phyloP scores from a whole-genome alignment of 2,113 vertebrate species.

The Pampusana beccarii region DNA sequence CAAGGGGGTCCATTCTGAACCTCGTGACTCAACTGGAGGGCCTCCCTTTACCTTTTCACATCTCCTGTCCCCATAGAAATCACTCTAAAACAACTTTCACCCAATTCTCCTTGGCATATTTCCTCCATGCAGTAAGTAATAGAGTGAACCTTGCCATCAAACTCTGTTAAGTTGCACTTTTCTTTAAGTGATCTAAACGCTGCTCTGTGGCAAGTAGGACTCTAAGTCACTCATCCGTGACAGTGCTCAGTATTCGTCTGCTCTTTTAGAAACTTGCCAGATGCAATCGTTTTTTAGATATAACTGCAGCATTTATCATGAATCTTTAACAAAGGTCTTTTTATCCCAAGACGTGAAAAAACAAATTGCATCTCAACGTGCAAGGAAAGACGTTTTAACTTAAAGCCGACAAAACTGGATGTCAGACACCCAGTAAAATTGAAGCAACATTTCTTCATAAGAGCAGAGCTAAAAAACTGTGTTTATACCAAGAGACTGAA shows the following conservation, averaged over 20 bases:
- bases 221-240: too few species aligned
- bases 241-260: neutral
- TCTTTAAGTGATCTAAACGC: too few species aligned
- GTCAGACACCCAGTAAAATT: neutral
- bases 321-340: neutral
- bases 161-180: too few species aligned
- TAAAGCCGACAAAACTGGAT: neutral
- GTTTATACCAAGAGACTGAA: neutral
- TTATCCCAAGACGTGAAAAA: neutral
- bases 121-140: too few species aligned
- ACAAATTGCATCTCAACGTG: accelerated
- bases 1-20: too few species aligned
- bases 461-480: neutral
- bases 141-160: too few species aligned
- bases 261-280: neutral
- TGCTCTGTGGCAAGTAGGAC: too few species aligned
- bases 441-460: neutral
- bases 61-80: too few species aligned
- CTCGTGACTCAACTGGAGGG: too few species aligned
- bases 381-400: neutral
- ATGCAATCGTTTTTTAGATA: neutral
- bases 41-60: too few species aligned
- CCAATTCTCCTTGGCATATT: too few species aligned
- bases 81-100: too few species aligned
- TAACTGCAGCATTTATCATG: neutral